phyloP scores from a whole-genome alignment of 1,140 invertebrate species.

The Papilio machaon region DNA sequence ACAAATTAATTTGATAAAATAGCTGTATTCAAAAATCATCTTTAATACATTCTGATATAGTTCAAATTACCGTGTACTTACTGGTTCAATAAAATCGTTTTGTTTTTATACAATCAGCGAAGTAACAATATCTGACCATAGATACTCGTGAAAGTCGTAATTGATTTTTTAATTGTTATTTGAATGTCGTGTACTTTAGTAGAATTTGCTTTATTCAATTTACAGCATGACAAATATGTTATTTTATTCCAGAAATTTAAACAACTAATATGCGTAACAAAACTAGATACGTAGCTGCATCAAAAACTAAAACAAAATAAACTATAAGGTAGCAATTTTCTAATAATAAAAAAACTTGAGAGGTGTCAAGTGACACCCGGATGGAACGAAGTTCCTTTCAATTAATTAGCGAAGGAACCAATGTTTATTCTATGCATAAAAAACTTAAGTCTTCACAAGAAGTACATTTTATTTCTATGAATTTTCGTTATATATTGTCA shows the following conservation, averaged over 20 bases:
- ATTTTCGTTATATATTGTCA: too few relatives aligned
- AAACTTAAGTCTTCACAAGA: too few relatives aligned
- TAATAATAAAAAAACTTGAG: too few relatives aligned
- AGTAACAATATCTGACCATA: constrained; percentile 23
- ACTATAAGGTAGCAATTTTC: too few relatives aligned
- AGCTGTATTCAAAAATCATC: not conserved
- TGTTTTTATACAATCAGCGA: constrained; percentile 5
- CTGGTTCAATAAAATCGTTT: not conserved
- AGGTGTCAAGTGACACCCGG: too few relatives aligned
- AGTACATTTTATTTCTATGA: too few relatives aligned
- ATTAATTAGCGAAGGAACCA: too few relatives aligned
- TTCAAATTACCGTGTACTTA: not conserved
- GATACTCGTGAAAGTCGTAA: constrained; percentile 29
- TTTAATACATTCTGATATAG: not conserved
- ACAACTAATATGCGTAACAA: too few relatives aligned
- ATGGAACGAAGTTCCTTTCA: too few relatives aligned
- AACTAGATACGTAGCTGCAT: too few relatives aligned
- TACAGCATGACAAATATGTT: not conserved
- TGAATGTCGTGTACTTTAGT: not conserved
- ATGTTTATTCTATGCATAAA: too few relatives aligned
- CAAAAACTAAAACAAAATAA: too few relatives aligned
- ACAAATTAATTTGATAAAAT: not conserved
- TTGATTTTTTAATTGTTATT: constrained; percentile 28
- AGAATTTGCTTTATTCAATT: constrained; percentile 12
- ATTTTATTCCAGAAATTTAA: not conserved